These are phyloP conservation scores for Patiria miniata DNA, from an alignment of 35 echinoderm and acorn worm species.

Conservation along the genomic window DNA sequence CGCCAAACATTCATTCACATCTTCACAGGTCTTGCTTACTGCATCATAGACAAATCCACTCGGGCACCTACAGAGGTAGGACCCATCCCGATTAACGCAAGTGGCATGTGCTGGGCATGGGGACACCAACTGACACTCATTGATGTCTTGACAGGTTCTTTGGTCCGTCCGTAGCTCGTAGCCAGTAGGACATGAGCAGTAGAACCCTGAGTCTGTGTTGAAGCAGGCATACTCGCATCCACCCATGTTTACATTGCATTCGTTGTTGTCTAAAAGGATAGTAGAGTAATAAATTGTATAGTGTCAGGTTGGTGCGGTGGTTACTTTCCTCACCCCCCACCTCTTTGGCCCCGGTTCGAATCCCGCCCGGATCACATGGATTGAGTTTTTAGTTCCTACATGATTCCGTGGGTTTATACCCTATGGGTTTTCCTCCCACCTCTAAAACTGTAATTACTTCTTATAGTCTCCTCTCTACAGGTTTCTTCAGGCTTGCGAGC, in stretches of 20 bases:
- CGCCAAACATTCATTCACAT: constrained; percentile 42
- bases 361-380: no score
- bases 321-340: no score
- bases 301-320: neutral
- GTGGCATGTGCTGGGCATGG: neutral
- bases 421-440: no score
- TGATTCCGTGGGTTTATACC: no score
- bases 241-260: constrained; percentile 53
- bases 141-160: neutral
- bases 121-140: constrained; percentile 4
- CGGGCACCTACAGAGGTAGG: constrained; percentile 23
- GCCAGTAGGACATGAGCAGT: constrained; percentile 69
- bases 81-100: constrained; percentile 19
- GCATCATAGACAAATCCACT: neutral
- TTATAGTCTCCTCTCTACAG: no score
- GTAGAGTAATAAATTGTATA: neutral
- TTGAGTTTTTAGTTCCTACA: no score
- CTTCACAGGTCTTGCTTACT: constrained; percentile 18
- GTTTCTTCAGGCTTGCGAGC: no score
- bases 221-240: constrained; percentile 71
- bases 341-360: no score
- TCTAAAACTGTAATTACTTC: no score
- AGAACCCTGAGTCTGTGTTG: constrained; percentile 63
- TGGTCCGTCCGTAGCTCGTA: neutral
- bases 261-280: constrained; percentile 63